Evolutionary conservation across 2,888 invertebrate genomes (phyloP).

Genomic region (Omphaloscelis lunosa): DNA sequence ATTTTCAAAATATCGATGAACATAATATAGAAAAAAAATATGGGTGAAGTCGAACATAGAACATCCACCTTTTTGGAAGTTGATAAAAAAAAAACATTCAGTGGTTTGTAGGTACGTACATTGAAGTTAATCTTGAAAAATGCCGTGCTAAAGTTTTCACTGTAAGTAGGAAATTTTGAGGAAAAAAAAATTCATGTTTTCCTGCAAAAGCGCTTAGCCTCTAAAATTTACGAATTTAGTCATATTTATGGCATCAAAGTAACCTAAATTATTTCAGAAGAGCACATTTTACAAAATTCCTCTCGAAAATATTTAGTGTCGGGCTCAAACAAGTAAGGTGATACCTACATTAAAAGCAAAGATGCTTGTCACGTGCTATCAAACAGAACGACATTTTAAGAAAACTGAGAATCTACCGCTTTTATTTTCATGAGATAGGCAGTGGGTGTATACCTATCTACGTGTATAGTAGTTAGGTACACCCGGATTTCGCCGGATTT

Average conservation of each 20-base stretch:
- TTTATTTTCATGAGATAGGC: neutral
- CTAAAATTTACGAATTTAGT: neutral
- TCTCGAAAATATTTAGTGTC: slow-evolving; percentile 20
- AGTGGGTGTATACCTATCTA: neutral
- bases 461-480: neutral
- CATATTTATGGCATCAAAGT: neutral
- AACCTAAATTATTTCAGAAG: slow-evolving; percentile 15
- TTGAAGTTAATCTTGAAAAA: neutral
- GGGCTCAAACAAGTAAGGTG: slow-evolving; percentile 51
- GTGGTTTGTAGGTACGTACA: neutral
- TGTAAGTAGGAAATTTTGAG: neutral
- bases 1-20: too few relatives aligned
- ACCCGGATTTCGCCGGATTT: neutral
- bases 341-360: slow-evolving; percentile 55
- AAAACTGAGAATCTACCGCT: neutral
- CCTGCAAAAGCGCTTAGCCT: neutral
- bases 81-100: too few relatives aligned
- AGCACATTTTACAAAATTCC: slow-evolving; percentile 25
- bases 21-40: too few relatives aligned
- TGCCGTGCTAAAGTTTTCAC: neutral
- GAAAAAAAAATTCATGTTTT: neutral
- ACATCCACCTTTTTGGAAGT: too few relatives aligned
- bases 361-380: slow-evolving; percentile 16
- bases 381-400: neutral
- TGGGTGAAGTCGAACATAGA: too few relatives aligned